phyloP scores from a whole-genome alignment of 2,113 vertebrate genomes.

The Microcebus griseorufus region DNA sequence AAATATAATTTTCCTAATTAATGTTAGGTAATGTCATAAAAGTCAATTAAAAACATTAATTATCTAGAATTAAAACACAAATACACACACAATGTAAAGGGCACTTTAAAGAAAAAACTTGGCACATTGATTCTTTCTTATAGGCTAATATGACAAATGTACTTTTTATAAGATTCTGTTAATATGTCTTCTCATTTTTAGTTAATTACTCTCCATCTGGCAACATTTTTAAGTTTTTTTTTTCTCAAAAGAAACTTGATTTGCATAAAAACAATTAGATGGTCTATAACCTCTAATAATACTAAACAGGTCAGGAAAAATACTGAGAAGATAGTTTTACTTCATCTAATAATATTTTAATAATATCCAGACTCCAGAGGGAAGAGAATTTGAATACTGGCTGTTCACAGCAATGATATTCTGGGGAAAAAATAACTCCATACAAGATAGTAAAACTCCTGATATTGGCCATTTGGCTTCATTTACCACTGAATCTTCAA shows the following conservation, averaged over 20 bases:
- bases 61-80: constrained; percentile 23
- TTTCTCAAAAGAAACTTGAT: constrained; percentile 39
- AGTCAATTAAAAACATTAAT: constrained; percentile 26
- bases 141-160: not conserved
- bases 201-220: constrained; percentile 49
- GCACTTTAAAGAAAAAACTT: not conserved
- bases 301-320: not conserved
- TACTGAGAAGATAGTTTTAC: not conserved
- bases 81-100: not conserved
- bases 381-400: not conserved
- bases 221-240: constrained; percentile 24
- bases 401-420: not conserved
- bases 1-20: constrained; percentile 16
- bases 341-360: not conserved
- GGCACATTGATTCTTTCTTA: not conserved
- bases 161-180: constrained; percentile 32
- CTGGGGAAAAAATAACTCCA: not conserved
- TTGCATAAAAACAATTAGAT: constrained; percentile 32
- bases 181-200: not conserved
- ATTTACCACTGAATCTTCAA: not conserved
- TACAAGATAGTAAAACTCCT: not conserved
- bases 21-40: not conserved
- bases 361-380: not conserved
- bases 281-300: not conserved
- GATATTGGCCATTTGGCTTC: not conserved